These are phyloP conservation scores for Mirounga angustirostris DNA, from an alignment of 2,113 vertebrate species.

Conservation along the genomic window DNA sequence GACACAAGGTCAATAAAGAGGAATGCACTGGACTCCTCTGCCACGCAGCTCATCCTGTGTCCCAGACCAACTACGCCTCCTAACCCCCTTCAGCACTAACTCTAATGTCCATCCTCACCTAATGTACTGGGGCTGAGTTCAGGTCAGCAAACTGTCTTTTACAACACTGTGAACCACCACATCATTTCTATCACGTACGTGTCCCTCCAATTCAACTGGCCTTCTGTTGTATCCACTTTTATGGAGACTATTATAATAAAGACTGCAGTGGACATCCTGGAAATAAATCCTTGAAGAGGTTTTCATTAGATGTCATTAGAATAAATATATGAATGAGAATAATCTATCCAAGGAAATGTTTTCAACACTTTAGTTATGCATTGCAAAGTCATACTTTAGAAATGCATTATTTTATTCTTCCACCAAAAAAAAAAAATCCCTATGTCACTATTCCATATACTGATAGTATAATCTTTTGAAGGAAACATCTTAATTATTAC, in stretches of 20 bases:
- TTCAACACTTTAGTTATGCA: background rate
- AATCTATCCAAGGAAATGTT: background rate
- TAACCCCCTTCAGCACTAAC: background rate
- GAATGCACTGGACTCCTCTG: background rate
- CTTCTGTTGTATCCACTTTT: background rate
- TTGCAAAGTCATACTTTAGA: background rate
- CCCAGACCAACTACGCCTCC: background rate
- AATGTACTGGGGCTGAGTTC: background rate
- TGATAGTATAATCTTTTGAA: background rate
- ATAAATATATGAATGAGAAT: background rate
- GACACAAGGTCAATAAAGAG: background rate
- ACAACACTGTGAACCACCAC: too few relatives aligned
- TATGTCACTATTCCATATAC: background rate
- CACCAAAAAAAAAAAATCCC: background rate
- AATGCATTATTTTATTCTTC: background rate
- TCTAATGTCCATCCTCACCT: background rate
- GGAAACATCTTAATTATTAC: background rate
- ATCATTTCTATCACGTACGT: background rate
- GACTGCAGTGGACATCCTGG: background rate
- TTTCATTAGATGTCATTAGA: background rate
- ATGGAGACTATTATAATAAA: background rate
- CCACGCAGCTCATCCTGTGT: background rate
- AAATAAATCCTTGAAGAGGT: background rate
- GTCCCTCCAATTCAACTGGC: background rate
- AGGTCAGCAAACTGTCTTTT: background rate